These are phyloP conservation scores for Parnassius smintheus DNA, from an alignment of 2,888 invertebrate species.

Conservation along the genomic window DNA sequence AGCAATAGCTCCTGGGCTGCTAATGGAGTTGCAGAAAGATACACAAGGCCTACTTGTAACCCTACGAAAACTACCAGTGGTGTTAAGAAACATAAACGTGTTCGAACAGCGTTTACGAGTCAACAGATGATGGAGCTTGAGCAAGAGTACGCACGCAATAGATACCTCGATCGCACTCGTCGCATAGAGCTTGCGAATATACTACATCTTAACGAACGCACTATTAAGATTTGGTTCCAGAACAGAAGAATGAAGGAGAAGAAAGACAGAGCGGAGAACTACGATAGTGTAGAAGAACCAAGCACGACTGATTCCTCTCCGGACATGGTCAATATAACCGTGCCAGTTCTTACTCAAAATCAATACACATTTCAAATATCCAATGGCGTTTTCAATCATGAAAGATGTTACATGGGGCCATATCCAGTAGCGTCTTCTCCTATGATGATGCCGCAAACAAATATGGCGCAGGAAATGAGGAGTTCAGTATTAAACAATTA, in stretches of 20 bases:
- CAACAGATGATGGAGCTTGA: slow-evolving; percentile 88
- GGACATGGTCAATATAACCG: slow-evolving; percentile 36
- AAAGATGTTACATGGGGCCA: slow-evolving; percentile 42
- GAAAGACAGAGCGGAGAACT: slow-evolving; percentile 74
- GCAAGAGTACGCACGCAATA: slow-evolving; percentile 85
- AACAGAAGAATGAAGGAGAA: slow-evolving; percentile 89
- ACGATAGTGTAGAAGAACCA: slow-evolving; percentile 51
- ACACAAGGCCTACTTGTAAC: slow-evolving; percentile 31
- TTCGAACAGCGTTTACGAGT: slow-evolving; percentile 90
- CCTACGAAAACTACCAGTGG: slow-evolving; percentile 37
- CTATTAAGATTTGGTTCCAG: slow-evolving; percentile 92
- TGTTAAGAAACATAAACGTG: slow-evolving; percentile 79
- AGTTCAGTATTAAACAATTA: slow-evolving; percentile 35
- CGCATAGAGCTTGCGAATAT: slow-evolving; percentile 82
- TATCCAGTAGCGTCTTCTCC: slow-evolving; percentile 40
- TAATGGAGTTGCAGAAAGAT: slow-evolving; percentile 24
- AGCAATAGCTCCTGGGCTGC: slow-evolving; percentile 30
- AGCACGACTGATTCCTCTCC: slow-evolving; percentile 48
- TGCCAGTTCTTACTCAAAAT: slow-evolving; percentile 40
- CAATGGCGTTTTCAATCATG: slow-evolving; percentile 39
- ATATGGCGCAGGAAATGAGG: slow-evolving; percentile 31
- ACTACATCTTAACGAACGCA: slow-evolving; percentile 51
- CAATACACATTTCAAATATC: slow-evolving; percentile 34
- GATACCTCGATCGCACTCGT: slow-evolving; percentile 86
- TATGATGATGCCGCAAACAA: slow-evolving; percentile 28